Evolutionary conservation across 2,888 invertebrate genomes (phyloP).

Genomic region (Scaptomyza tumidula): DNA sequence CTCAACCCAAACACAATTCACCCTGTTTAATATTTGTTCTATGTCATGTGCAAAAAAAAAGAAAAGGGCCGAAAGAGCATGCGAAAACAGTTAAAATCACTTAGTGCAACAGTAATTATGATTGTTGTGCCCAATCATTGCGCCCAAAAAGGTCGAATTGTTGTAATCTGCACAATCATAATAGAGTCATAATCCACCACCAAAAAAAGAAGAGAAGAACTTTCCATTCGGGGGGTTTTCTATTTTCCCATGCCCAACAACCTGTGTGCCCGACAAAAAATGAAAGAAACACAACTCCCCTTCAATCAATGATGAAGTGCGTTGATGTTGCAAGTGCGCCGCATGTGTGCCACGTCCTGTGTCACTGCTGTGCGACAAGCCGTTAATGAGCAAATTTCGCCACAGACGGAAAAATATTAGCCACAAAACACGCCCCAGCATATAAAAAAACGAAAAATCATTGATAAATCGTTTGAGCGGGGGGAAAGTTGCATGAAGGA

Average conservation of each 20-base stretch:
- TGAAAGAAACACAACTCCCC: conserved; percentile 35
- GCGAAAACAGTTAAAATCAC: conserved; percentile 50
- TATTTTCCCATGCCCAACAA: conserved; percentile 36
- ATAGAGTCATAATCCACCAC: conserved; percentile 57
- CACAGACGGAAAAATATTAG: conserved; percentile 82
- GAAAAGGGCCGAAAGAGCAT: neutral
- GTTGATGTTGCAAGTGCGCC: conserved; percentile 72
- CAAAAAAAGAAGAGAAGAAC: conserved; percentile 3
- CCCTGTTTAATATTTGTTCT: conserved; percentile 13
- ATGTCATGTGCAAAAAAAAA: neutral
- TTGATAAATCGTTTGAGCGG: conserved; percentile 28
- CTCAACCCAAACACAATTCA: too few species aligned
- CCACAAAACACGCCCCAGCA: conserved; percentile 81
- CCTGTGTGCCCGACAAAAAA: conserved; percentile 27
- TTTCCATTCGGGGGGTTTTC: neutral
- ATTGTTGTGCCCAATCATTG: conserved; percentile 54
- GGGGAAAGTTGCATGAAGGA: conserved; percentile 4
- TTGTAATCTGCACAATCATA: conserved; percentile 54
- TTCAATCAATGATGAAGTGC: conserved; percentile 60
- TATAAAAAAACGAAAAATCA: conserved; percentile 53
- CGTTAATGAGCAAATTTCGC: conserved; percentile 74
- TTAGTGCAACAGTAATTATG: conserved; percentile 45
- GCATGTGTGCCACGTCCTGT: conserved; percentile 54
- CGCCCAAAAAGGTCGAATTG: conserved; percentile 3
- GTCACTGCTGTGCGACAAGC: conserved; percentile 59